These are phyloP conservation scores for Papilio glaucus DNA, from an alignment of 1,140 invertebrate species.

Conservation along the genomic window DNA sequence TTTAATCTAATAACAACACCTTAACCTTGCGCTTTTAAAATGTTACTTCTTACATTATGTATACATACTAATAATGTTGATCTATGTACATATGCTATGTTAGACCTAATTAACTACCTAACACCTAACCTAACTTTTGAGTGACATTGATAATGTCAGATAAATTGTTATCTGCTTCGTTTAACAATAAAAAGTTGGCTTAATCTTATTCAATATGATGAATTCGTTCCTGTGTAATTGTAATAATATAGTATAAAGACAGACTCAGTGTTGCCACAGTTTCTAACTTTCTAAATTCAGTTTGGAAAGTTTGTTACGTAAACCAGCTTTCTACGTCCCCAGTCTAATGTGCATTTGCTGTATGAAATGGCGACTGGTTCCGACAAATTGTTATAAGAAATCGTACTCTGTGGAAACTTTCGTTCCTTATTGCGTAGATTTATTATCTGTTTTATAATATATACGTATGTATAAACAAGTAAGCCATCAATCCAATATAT, in stretches of 20 bases:
- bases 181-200: too few relatives aligned
- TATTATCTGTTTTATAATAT: neutral
- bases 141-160: too few relatives aligned
- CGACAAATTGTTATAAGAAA: neutral
- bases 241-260: constrained; percentile 16
- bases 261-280: constrained; percentile 11
- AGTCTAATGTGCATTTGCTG: constrained; percentile 20
- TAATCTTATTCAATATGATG: neutral
- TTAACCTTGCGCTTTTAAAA: too few relatives aligned
- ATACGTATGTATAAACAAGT: neutral
- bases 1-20: too few relatives aligned
- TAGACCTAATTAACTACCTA: too few relatives aligned
- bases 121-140: too few relatives aligned
- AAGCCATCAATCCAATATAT: neutral
- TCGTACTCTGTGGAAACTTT: neutral
- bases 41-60: too few relatives aligned
- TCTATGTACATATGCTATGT: too few relatives aligned
- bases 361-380: constrained; percentile 20
- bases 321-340: constrained; percentile 27
- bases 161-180: too few relatives aligned
- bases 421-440: neutral
- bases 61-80: too few relatives aligned
- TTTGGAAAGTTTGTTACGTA: constrained; percentile 36
- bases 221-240: constrained; percentile 14
- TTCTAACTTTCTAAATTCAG: constrained; percentile 36